Conservation (phyloP, 2,113 vertebrate species). For the Tetrax tetrax region DNA sequence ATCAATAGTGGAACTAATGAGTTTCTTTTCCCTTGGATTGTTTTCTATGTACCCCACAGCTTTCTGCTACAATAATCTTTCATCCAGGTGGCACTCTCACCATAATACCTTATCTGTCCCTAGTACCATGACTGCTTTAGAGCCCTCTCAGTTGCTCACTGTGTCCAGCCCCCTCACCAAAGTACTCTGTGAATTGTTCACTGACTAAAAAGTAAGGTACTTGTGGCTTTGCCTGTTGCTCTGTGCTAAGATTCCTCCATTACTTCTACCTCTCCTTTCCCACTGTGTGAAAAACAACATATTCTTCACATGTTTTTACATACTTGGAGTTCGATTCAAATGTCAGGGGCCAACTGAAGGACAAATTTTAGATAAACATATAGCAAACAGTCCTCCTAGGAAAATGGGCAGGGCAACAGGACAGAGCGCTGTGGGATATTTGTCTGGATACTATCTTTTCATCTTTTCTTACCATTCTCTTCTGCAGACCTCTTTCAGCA, state of each 20-base stretch:
- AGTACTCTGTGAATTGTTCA: neutral
- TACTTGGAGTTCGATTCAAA: neutral
- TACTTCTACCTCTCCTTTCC: neutral
- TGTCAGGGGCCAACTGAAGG: neutral
- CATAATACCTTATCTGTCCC: neutral
- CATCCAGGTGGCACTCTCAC: accelerated
- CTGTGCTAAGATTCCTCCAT: neutral
- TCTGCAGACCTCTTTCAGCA: neutral
- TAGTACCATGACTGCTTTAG: neutral
- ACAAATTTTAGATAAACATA: neutral
- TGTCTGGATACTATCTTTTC: neutral
- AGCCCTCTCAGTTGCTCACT: neutral
- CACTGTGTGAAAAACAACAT: neutral
- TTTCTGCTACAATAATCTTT: neutral
- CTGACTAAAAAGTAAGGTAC: neutral
- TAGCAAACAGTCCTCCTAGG: neutral
- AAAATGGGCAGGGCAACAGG: neutral
- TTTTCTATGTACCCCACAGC: neutral
- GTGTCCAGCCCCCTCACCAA: neutral
- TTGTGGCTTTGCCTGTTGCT: neutral
- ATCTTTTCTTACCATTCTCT: neutral
- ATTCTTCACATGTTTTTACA: neutral
- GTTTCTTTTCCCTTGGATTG: neutral
- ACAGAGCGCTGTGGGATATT: neutral
- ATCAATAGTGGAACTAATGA: neutral